Evolutionary conservation across 2,888 invertebrate species (phyloP).

Genomic region (Lasioglossum pauxillum): DNA sequence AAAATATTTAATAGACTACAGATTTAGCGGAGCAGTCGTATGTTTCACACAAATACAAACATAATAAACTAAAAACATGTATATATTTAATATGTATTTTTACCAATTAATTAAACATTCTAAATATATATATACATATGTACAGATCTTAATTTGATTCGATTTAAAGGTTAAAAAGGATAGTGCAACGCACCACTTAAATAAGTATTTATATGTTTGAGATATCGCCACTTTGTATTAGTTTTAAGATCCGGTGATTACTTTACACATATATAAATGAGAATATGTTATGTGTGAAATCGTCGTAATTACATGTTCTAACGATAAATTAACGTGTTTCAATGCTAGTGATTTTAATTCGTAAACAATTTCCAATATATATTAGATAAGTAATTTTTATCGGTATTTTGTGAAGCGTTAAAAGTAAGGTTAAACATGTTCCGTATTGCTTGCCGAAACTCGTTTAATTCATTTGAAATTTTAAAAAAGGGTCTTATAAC

Average conservation of each 20-base stretch:
- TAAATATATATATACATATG: background rate
- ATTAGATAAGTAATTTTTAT: background rate
- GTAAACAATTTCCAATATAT: slow-evolving; percentile 10
- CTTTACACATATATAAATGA: background rate
- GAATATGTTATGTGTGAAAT: background rate
- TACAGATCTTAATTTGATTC: background rate
- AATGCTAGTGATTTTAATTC: background rate
- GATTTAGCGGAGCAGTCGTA: too few species aligned
- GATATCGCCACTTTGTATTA: slow-evolving; percentile 18
- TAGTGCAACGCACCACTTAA: background rate
- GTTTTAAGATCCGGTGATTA: slow-evolving; percentile 36
- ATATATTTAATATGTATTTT: background rate
- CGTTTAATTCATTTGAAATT: slow-evolving; percentile 62
- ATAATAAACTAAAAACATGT: too few species aligned
- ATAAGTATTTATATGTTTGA: background rate
- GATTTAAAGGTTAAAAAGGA: background rate
- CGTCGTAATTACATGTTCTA: slow-evolving; percentile 23
- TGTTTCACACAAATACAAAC: too few species aligned
- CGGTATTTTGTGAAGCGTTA: background rate
- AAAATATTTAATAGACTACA: too few species aligned
- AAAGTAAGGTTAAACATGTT: slow-evolving; percentile 76
- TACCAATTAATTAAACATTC: background rate
- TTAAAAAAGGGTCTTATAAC: slow-evolving; percentile 72
- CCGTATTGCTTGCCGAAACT: slow-evolving; percentile 73
- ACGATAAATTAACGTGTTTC: slow-evolving; percentile 9